Evolutionary conservation across 1,140 invertebrate species (phyloP).

Genomic region (Drosophila tristis): DNA sequence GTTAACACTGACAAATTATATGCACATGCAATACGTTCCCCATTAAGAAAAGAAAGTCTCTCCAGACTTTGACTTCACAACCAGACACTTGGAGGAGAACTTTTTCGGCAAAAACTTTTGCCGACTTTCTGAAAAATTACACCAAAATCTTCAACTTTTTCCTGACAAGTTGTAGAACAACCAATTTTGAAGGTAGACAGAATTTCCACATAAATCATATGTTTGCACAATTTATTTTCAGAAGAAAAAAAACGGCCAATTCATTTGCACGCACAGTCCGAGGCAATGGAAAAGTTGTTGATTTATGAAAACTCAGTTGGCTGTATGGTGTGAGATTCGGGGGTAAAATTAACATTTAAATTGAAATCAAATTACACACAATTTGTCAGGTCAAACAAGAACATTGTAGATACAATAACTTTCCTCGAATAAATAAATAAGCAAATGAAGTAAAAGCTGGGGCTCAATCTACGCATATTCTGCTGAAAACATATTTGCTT

Average conservation of each 20-base stretch:
- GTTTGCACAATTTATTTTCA: not conserved
- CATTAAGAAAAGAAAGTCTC: too few relatives aligned
- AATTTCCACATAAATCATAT: conserved; percentile 30
- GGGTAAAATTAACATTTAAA: conserved; percentile 54
- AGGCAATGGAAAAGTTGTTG: conserved; percentile 25
- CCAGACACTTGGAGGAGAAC: conserved; percentile 9
- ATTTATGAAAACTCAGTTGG: conserved; percentile 24
- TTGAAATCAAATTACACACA: conserved; percentile 48
- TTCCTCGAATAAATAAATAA: conserved; percentile 16
- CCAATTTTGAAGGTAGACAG: not conserved
- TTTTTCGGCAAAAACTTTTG: conserved; percentile 23
- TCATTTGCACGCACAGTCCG: conserved; percentile 22
- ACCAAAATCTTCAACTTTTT: too few relatives aligned
- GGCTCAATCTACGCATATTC: conserved; percentile 52
- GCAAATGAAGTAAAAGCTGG: conserved; percentile 3
- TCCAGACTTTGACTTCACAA: conserved; percentile 1
- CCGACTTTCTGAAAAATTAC: conserved; percentile 13
- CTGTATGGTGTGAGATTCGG: conserved; percentile 12
- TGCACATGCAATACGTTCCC: too few relatives aligned
- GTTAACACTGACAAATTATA: too few relatives aligned
- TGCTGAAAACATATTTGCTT: conserved; percentile 28
- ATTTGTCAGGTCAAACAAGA: conserved; percentile 35
- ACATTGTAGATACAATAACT: conserved; percentile 6
- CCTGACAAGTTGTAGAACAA: conserved; percentile 27
- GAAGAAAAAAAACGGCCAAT: not conserved